Evolutionary conservation across 2,113 vertebrate species (phyloP).

Genomic region (Neogale vison): DNA sequence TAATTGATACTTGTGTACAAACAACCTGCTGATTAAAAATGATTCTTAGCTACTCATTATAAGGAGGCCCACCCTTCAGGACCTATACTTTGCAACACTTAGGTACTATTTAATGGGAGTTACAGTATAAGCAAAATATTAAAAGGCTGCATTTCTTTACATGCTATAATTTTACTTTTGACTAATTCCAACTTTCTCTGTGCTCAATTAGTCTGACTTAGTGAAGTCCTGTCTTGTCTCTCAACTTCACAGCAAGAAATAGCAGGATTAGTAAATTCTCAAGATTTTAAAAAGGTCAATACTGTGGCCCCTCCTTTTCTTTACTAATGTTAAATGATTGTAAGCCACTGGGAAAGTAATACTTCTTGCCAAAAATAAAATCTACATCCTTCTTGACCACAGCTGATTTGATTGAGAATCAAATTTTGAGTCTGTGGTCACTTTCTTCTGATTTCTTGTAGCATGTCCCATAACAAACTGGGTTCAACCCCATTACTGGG

Average conservation of each 20-base stretch:
- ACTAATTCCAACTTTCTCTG: conserved; percentile 54
- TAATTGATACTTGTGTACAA: conserved; percentile 60
- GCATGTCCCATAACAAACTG: not conserved
- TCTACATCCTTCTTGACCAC: not conserved
- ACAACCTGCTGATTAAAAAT: conserved; percentile 56
- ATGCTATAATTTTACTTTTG: conserved; percentile 50
- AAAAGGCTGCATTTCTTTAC: not conserved
- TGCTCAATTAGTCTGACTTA: not conserved
- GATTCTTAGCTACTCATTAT: conserved; percentile 58
- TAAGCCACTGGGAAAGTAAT: not conserved
- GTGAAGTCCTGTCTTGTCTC: not conserved
- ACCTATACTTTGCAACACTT: conserved; percentile 64
- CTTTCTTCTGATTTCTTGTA: not conserved
- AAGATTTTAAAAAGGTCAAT: conserved; percentile 25
- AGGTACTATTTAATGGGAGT: conserved; percentile 53
- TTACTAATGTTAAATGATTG: not conserved
- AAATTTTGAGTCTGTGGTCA: not conserved
- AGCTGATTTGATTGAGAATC: not conserved
- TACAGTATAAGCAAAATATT: conserved; percentile 34
- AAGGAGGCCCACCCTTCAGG: conserved; percentile 20
- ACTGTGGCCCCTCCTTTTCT: not conserved
- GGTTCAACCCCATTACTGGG: no score
- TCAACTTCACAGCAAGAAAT: not conserved
- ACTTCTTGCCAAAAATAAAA: not conserved
- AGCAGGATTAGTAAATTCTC: not conserved